Conservation (phyloP, 2,797 vertebrate genomes). For the Oreortyx pictus region DNA sequence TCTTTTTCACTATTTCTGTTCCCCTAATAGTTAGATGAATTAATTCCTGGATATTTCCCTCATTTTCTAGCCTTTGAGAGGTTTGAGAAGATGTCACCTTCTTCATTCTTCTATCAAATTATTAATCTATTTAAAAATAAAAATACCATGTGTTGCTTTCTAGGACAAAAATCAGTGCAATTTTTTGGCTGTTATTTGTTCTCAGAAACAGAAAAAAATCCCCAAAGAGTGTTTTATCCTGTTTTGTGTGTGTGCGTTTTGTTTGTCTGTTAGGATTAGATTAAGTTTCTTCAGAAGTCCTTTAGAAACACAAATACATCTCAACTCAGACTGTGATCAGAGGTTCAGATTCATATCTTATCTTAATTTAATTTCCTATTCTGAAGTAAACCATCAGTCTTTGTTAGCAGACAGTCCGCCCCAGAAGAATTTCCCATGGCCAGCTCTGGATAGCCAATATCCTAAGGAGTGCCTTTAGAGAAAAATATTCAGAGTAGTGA, state of each 20-base stretch:
- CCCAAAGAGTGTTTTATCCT: background rate
- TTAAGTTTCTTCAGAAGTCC: background rate
- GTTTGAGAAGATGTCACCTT: background rate
- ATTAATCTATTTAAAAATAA: background rate
- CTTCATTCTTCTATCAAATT: background rate
- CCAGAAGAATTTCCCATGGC: conserved; percentile 22
- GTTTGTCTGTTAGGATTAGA: background rate
- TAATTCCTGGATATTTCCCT: background rate
- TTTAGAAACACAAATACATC: conserved; percentile 26
- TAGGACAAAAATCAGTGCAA: background rate
- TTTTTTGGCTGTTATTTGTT: background rate
- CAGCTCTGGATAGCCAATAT: conserved; percentile 11
- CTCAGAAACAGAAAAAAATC: background rate
- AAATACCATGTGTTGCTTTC: background rate
- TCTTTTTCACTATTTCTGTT: background rate
- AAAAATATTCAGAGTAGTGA: background rate
- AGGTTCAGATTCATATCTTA: conserved; percentile 36
- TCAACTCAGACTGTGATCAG: background rate
- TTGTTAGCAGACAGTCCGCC: conserved; percentile 39
- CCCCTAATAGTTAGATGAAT: background rate
- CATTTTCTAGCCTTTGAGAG: background rate
- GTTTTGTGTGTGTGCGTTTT: background rate
- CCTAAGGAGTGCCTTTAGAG: background rate
- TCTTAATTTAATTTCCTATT: conserved; percentile 51
- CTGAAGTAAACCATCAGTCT: conserved; percentile 51